Evolutionary conservation across 2,888 invertebrate species (phyloP), one percentile per base, ranked within the genome.

Genomic region (Oscheius sp.): DNA sequence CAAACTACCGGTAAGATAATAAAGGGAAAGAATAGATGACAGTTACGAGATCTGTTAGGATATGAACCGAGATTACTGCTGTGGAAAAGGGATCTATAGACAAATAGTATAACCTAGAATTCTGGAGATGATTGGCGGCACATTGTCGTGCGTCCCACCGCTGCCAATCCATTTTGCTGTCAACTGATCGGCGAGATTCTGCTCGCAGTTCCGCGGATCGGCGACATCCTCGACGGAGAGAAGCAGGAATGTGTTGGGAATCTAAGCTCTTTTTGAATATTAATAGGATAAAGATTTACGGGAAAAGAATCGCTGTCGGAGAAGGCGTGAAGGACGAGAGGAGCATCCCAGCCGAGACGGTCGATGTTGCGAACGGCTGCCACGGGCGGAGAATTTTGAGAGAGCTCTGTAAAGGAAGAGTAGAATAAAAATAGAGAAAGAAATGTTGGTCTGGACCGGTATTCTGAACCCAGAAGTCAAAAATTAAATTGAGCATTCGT

Each of bases 251-350:
- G 76, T 73, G 42, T 73, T 77, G 11, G 66, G 60, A n/a, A 78
- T 58, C 68, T 68, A 35, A 35, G 33, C n/a, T 37, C 2, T n/a
- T 11, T 60, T 33, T 32, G 58, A n/a, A 55, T 13, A 13, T 32
- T 2, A 55, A 35, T 47, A 35, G 32, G 33, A 58, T 3, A 13
- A 32, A 58, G 32, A 21, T 48, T n/a, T 55, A 68, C 68, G 11
- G 76, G 78, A 55, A 71, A 80, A 7, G 75, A 76, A 62, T 77
- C 77, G 50, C 72, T 71, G 57, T 80, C 80, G 33, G 78, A 62
- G 29, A 80, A 80, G 11, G 80, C 80, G 53, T 80, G 80, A 42
- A 80, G 60, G 29, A 77, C 80, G 5, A 80, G 63, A 29, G 76
- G 76, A 5, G 78, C 77, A 57, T 80, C 80, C 80, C 80, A 80